Conservation (phyloP, 2,113 vertebrate species). For the Boulengerochromis microlepis region DNA sequence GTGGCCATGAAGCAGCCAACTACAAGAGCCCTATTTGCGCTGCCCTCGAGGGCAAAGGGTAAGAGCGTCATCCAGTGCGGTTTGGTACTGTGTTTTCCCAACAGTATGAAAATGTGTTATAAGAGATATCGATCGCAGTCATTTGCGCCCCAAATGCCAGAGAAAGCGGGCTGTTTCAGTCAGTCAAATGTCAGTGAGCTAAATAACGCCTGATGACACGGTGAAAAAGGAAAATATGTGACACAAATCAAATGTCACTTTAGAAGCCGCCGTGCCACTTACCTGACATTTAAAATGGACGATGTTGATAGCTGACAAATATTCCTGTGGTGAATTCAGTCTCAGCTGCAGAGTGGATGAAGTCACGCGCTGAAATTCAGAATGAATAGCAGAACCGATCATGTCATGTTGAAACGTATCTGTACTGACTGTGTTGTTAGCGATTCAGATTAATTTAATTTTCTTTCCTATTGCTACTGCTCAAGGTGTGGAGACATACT, state of each 20-base stretch:
- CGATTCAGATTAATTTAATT: not conserved
- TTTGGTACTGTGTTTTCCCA: not conserved
- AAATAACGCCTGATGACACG: not conserved
- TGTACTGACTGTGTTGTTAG: not conserved
- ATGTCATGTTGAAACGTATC: not conserved
- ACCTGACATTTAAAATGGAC: slow-evolving; percentile 22
- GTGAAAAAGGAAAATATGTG: not conserved
- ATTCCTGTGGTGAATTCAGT: not conserved
- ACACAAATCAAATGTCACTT: slow-evolving; percentile 25
- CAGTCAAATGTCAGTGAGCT: slow-evolving; percentile 7
- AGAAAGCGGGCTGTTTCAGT: not conserved
- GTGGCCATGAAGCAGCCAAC: slow-evolving; percentile 79
- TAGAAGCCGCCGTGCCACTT: not conserved
- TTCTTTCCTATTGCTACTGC: not conserved
- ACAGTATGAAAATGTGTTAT: not conserved
- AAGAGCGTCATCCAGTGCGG: slow-evolving; percentile 28
- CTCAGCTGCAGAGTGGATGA: not conserved
- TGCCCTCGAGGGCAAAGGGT: slow-evolving; percentile 89
- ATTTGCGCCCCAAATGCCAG: slow-evolving; percentile 20
- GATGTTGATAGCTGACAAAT: not conserved
- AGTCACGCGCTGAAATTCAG: not conserved
- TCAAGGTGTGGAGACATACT: not conserved
- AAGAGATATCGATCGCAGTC: slow-evolving; percentile 16
- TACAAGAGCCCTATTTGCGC: slow-evolving; percentile 88
- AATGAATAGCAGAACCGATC: not conserved